Evolutionary conservation across 1,140 invertebrate species (phyloP), one percentile per base, ranked within the genome.

Genomic region (Camponotus vicinus): DNA sequence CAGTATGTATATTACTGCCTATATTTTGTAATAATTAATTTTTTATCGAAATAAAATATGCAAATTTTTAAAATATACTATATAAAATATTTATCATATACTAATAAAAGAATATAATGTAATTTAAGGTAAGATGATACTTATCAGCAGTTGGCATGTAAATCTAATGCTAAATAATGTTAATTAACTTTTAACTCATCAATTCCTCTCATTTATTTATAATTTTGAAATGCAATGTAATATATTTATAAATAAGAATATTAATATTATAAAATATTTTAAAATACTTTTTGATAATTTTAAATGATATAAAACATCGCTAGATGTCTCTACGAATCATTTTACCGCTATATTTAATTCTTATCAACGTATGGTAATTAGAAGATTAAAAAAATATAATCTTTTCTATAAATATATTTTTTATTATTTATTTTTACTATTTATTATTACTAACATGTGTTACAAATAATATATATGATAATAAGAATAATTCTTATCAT

Each of bases 81-180:
- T 37, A 9, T 15, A 34, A 73, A 80, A 55, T 42, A n/a, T 8
- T 45, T 82, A 73, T 82, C 57, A 4, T 70, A 42, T 21, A 49
- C 32, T 61, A 73, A 37, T 83, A 73, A 49, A 40, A 40, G 8
- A 64, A 15, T 40, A 57, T 40, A 64, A 78, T 40, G 8, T 4
- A 40, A 37, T 37, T 49, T 34, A n/a, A 64, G 40, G 1, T 69
- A 79, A 67, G 3, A 4, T 4, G 21, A 40, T 42, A 13, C 27
- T 63, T 83, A 83, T 73, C 79, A 49, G 34, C 79, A 63, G 79
- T 75, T 75, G 79, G 40, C 40, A 71, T 71, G 21, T 59, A 37
- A 40, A 73, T 7, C n/a, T 45, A 15, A 42, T 8, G 32, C 42
- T 52, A 32, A 8, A 42, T 59, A 78, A 64, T 37, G 9, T 63